Evolutionary conservation across 2,888 invertebrate species (phyloP), one percentile per base, ranked within the genome.

Genomic region (Ichneumoninae sp.): DNA sequence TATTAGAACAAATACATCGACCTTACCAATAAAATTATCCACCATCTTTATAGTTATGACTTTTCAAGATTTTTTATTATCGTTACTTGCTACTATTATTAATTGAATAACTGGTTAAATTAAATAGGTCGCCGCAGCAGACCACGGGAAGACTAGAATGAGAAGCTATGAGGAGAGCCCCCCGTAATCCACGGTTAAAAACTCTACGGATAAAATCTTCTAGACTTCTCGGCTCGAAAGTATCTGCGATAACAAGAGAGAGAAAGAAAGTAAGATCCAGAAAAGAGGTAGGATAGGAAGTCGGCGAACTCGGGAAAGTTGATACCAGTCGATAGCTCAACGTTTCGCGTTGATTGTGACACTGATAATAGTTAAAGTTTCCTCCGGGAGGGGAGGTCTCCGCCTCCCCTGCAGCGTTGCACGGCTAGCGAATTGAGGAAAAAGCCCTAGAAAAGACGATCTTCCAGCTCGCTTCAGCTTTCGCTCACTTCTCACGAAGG

Each of bases 301-400:
- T 65, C 30, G 33, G 47, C 72, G 54, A 44, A 52, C 54, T 22
- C 1, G 36, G 5, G 22, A 40, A 66, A 76, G 76, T 66, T 36
- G 52, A 71, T 76, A 26, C 76, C 82, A 83, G 80, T 86, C 84
- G 84, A 85, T 86, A 86, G 83, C 86, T 84, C 75, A 66, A 52
- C 54, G 44, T 66, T 36, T 50, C 80, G 80, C 86, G 86, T 86
- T 89, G 90, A 89, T 90, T 86, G 86, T 85, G 80, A 87, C 82
- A 82, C 86, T 86, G 89, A 90, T 90, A 89, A 90, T 88, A 89
- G 88, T 90, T 87, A 82, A 89, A 90, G 87, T 90, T 90, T 86
- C 44, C 36, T 52, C 47, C 7, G 75, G 22, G 16, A 50, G 52
- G 36, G 44, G 44, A 30, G 33, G 52, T 62, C 60, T n/a, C 44